phyloP scores from a whole-genome alignment of 64 coral and sea anemone genomes.

The Porites australiensis region DNA sequence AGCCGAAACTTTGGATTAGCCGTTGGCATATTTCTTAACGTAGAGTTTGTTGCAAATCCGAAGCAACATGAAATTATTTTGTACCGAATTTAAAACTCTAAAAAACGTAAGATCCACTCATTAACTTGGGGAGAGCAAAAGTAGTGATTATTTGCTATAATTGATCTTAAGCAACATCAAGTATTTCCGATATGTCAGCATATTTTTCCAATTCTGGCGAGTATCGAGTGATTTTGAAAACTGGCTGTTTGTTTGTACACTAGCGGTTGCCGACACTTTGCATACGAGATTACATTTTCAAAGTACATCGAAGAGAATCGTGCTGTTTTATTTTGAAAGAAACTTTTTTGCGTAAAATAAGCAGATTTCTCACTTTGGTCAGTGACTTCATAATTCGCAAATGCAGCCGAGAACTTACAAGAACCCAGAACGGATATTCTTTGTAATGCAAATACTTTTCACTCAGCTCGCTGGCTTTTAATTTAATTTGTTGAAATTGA shows the following conservation, averaged over 20 bases:
- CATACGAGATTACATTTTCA: neutral
- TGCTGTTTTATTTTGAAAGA: neutral
- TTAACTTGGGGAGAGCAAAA: neutral
- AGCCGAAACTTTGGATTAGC: too few species aligned
- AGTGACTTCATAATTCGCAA: neutral
- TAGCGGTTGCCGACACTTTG: neutral
- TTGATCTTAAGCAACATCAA: neutral
- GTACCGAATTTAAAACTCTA: too few species aligned
- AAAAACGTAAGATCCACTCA: neutral
- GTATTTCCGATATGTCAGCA: neutral
- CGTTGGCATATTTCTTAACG: neutral
- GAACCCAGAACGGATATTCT: neutral
- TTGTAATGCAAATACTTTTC: neutral
- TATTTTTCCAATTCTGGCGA: neutral
- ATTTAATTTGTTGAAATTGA: neutral
- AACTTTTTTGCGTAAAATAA: neutral
- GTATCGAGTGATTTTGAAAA: neutral
- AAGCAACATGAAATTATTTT: neutral
- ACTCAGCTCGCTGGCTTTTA: neutral
- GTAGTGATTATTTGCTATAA: neutral
- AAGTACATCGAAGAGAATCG: neutral
- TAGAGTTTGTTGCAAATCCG: neutral
- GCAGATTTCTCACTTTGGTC: neutral
- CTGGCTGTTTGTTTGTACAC: slow-evolving; percentile 44
- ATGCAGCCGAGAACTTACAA: neutral